These are phyloP conservation scores for Drosophila neotestacea DNA, from an alignment of 2,888 invertebrate genomes.

Conservation along the genomic window DNA sequence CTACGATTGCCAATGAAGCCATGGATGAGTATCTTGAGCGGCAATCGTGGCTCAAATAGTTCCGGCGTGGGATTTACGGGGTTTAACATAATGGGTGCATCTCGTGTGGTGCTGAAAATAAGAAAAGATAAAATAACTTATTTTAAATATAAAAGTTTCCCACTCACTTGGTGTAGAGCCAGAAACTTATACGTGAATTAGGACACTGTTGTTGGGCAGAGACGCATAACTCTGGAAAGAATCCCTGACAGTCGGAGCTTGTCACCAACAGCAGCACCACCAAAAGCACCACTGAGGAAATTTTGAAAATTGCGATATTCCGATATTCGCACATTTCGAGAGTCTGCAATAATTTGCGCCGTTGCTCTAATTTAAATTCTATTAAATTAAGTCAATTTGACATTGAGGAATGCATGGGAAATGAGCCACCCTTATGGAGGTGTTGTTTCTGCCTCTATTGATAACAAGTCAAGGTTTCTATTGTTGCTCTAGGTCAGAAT, in stretches of 20 bases:
- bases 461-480: conserved; percentile 60
- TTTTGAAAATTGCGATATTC: not conserved
- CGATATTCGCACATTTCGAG: conserved; percentile 56
- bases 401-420: conserved; percentile 39
- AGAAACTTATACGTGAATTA: conserved; percentile 87
- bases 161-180: conserved; percentile 88
- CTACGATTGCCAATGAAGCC: conserved; percentile 88
- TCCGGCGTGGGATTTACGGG: conserved; percentile 57
- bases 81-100: conserved; percentile 85
- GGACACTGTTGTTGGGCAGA: conserved; percentile 86
- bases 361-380: conserved; percentile 45
- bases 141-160: not conserved
- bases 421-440: conserved; percentile 38
- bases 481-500: conserved; percentile 51
- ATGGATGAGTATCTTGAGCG: conserved; percentile 88
- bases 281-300: conserved; percentile 5
- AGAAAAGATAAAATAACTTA: too few species aligned
- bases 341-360: conserved; percentile 39
- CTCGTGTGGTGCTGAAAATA: conserved; percentile 28
- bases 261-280: conserved; percentile 6
- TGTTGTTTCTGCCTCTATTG: conserved; percentile 19
- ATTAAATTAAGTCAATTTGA: conserved; percentile 53
- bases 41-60: conserved; percentile 81
- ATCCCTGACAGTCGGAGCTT: conserved; percentile 8
- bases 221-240: conserved; percentile 57